Evolutionary conservation across 2,113 vertebrate species (phyloP).

Genomic region (Hyperopisus bebe): DNA sequence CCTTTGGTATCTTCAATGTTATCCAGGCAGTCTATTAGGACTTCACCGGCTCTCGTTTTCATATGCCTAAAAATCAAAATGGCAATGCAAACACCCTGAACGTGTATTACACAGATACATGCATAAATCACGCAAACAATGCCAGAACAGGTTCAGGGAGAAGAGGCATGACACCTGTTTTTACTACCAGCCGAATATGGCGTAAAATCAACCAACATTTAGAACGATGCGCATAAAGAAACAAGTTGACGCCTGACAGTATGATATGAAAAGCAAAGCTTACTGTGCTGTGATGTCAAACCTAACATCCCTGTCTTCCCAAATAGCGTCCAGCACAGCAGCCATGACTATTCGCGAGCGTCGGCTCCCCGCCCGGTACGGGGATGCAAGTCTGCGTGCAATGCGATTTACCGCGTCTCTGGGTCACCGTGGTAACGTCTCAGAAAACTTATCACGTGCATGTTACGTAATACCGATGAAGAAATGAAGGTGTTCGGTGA

Average conservation of each 20-base stretch:
- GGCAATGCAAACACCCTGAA: neutral
- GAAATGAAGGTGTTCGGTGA: neutral
- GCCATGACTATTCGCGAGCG: constrained; percentile 52
- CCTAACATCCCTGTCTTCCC: constrained; percentile 92
- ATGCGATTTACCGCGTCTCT: neutral
- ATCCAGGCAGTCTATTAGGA: constrained; percentile 92
- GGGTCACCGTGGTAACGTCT: neutral
- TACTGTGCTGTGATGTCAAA: constrained; percentile 91
- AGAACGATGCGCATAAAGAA: neutral
- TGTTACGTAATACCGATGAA: neutral
- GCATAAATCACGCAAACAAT: neutral
- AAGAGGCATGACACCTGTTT: neutral
- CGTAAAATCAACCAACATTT: neutral
- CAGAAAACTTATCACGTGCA: neutral
- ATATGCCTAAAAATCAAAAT: constrained; percentile 70
- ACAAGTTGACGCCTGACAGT: neutral
- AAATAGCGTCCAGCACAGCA: constrained; percentile 76
- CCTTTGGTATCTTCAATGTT: constrained; percentile 98
- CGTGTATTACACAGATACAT: neutral
- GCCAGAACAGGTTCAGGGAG: neutral
- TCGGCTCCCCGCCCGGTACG: neutral
- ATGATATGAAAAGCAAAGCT: neutral
- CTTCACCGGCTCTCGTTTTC: constrained; percentile 92
- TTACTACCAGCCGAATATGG: neutral
- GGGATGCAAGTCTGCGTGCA: neutral